phyloP scores from a whole-genome alignment of 1,140 invertebrate genomes.

The Apocrypta bakeri region DNA sequence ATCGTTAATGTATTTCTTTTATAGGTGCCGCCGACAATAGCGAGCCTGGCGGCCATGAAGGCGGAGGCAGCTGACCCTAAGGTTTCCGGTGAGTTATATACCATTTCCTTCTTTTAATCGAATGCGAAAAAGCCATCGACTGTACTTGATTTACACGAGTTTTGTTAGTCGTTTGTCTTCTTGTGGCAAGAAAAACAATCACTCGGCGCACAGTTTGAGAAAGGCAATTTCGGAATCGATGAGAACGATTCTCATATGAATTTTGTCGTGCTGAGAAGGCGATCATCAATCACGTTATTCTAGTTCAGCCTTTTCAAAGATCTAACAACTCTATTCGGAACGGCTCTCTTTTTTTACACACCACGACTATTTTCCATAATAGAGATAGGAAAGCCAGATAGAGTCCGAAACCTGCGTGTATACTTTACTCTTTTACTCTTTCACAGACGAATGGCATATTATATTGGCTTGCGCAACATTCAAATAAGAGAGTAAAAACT shows the following conservation, averaged over 20 bases:
- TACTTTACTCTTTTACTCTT: no score
- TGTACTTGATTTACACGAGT: background rate
- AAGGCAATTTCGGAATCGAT: no score
- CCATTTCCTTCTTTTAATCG: slow-evolving; percentile 48
- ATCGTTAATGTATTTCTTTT: slow-evolving; percentile 67
- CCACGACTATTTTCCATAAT: slow-evolving; percentile 12
- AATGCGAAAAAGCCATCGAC: slow-evolving; percentile 4
- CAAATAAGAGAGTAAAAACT: background rate
- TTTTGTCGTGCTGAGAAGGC: background rate
- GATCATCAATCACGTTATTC: background rate
- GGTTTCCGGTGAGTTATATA: slow-evolving; percentile 72
- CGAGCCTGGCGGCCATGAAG: slow-evolving; percentile 71
- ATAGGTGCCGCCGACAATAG: slow-evolving; percentile 71
- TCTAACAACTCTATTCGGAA: background rate
- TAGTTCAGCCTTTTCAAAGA: background rate
- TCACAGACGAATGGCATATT: background rate
- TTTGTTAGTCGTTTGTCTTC: background rate
- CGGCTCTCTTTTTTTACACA: background rate
- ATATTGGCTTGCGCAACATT: background rate
- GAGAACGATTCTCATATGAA: background rate
- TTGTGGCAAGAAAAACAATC: background rate
- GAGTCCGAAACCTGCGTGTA: background rate
- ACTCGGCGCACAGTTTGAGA: no score
- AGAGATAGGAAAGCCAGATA: slow-evolving; percentile 18
- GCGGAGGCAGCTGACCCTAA: slow-evolving; percentile 72